phyloP scores from a whole-genome alignment of 1,140 invertebrate species.

The Trinorchestia longiramus region DNA sequence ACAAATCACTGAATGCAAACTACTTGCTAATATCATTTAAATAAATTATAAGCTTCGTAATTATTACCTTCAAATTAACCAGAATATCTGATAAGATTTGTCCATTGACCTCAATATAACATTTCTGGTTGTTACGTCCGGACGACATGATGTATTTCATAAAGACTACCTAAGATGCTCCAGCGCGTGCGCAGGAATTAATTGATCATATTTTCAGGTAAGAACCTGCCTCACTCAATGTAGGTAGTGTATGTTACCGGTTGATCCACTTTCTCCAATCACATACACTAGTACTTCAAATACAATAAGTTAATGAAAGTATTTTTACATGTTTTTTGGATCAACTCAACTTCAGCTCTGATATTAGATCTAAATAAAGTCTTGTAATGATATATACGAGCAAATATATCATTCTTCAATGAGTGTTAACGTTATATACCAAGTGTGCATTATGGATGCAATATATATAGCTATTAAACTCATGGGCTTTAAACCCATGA shows the following conservation, averaged over 20 bases:
- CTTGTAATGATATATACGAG: too few species aligned
- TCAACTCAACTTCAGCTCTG: neutral
- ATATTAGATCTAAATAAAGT: too few species aligned
- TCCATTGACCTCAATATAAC: neutral
- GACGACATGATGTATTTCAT: neutral
- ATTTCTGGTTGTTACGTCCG: neutral
- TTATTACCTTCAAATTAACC: neutral
- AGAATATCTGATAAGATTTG: neutral
- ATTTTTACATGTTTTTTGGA: neutral
- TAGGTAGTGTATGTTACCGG: neutral
- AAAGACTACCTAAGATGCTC: neutral
- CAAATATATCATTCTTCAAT: too few species aligned
- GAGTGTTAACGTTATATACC: too few species aligned
- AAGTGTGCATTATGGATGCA: too few species aligned
- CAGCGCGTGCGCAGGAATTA: neutral
- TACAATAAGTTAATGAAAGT: neutral
- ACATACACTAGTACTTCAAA: neutral
- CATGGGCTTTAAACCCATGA: too few species aligned
- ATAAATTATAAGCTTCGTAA: too few species aligned
- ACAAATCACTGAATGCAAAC: too few species aligned
- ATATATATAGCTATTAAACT: too few species aligned
- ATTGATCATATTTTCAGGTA: neutral
- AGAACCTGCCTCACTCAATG: neutral
- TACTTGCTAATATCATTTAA: too few species aligned
- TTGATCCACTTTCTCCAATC: neutral